Evolutionary conservation across 2,113 vertebrate species (phyloP).

Genomic region (Scartelaos histophorus): DNA sequence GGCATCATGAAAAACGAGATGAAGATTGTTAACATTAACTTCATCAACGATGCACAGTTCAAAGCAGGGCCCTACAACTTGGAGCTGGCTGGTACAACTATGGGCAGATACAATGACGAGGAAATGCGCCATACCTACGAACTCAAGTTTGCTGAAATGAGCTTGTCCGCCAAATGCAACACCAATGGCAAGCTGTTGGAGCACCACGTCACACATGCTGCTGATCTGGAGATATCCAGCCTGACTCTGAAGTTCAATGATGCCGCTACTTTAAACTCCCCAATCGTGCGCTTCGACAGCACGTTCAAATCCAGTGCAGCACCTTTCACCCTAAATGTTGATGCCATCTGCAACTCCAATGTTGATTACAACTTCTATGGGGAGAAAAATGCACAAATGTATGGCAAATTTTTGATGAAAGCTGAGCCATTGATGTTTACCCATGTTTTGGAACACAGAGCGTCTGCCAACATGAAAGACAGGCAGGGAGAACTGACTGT

Average conservation of each 20-base stretch:
- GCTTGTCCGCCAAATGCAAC: conserved; percentile 80
- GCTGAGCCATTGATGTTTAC: conserved; percentile 83
- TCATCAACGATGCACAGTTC: conserved; percentile 80
- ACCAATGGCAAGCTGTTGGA: conserved; percentile 80
- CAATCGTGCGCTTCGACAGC: conserved; percentile 79
- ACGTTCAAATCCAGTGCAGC: conserved; percentile 71
- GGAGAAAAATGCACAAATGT: conserved; percentile 83
- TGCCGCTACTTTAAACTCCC: conserved; percentile 80
- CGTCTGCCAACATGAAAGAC: conserved; percentile 76
- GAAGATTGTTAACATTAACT: conserved; percentile 75
- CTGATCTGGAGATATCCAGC: conserved; percentile 78
- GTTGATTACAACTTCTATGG: conserved; percentile 78
- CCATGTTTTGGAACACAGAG: conserved; percentile 85
- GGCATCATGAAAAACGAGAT: conserved; percentile 79
- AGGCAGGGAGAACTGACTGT: conserved; percentile 53
- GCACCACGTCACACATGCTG: conserved; percentile 77
- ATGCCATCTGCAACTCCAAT: conserved; percentile 80
- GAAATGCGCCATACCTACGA: conserved; percentile 84
- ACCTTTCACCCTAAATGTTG: conserved; percentile 81
- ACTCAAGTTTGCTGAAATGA: conserved; percentile 76
- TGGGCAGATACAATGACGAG: conserved; percentile 77
- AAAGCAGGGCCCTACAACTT: conserved; percentile 80
- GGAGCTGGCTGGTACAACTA: conserved; percentile 80
- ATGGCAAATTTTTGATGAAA: conserved; percentile 87
- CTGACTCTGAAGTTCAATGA: conserved; percentile 79